Conservation (phyloP, 2,888 invertebrate genomes). For the Drosophila melanosoma region DNA sequence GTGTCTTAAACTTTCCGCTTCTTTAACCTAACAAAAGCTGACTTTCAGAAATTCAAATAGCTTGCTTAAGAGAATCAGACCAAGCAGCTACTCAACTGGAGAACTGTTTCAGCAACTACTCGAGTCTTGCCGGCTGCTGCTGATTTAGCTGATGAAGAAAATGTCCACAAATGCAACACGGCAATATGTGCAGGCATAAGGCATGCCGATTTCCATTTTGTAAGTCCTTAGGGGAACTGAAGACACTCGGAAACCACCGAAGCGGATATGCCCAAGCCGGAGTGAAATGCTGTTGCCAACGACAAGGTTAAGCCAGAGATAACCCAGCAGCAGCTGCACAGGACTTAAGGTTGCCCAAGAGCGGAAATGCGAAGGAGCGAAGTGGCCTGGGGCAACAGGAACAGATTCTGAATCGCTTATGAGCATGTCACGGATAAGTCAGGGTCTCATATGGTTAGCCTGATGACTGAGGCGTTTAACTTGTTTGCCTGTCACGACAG, state of each 20-base stretch:
- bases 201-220: constrained; percentile 73
- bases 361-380: neutral
- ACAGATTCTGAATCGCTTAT: constrained; percentile 61
- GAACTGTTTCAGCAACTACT: constrained; percentile 22
- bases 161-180: constrained; percentile 53
- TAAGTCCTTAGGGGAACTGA: constrained; percentile 56
- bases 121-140: constrained; percentile 4
- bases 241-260: constrained; percentile 24
- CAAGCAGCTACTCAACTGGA: neutral
- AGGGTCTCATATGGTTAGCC: constrained; percentile 46
- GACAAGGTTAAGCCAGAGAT: constrained; percentile 70
- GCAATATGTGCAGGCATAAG: constrained; percentile 65
- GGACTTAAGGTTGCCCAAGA: neutral
- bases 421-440: constrained; percentile 34
- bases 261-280: constrained; percentile 40
- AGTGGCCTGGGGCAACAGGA: constrained; percentile 34
- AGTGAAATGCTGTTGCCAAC: constrained; percentile 32
- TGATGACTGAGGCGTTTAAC: constrained; percentile 59
- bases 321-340: neutral
- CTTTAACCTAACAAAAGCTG: neutral
- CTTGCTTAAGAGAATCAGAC: neutral
- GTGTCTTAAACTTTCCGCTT: neutral
- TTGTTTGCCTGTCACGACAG: constrained; percentile 61
- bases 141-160: constrained; percentile 10
- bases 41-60: neutral